A percentile compares a stretch with the other conserved stretches of the same genome.
Evolutionary conservation across 2,797 vertebrate genomes (phyloP).

Genomic region (Steatocranus sp.): DNA sequence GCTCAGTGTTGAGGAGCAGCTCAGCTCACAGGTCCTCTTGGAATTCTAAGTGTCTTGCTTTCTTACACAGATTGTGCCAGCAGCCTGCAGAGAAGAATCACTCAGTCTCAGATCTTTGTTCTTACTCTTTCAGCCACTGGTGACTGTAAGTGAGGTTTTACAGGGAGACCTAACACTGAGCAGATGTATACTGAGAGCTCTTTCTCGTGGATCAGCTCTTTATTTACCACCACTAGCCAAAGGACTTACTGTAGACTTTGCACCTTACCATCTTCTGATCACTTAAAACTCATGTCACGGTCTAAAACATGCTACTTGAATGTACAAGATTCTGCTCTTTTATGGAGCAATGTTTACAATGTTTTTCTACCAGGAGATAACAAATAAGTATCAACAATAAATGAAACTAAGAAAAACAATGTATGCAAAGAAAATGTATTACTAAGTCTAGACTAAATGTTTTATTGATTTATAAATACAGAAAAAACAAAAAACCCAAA

Average conservation of each 20-base stretch:
- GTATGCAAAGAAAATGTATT: background rate
- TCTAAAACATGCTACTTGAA: background rate
- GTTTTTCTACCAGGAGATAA: background rate
- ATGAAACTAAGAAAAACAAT: background rate
- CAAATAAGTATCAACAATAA: background rate
- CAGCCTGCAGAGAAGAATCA: constrained; percentile 15
- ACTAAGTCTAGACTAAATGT: background rate
- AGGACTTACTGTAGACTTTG: constrained; percentile 3
- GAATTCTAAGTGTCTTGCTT: constrained; percentile 22
- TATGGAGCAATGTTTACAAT: background rate
- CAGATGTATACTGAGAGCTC: background rate
- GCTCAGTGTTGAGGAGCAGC: constrained; percentile 17
- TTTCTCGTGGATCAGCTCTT: constrained; percentile 20
- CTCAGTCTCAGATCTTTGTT: constrained; percentile 21
- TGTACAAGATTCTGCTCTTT: background rate
- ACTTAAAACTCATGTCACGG: background rate
- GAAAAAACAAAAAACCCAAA: accelerated
- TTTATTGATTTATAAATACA: background rate
- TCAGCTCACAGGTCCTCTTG: constrained; percentile 33
- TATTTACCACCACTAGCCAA: constrained; percentile 9
- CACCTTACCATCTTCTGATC: background rate
- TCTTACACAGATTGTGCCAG: constrained; percentile 19
- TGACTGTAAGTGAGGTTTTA: constrained; percentile 20
- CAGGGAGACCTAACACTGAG: constrained; percentile 8
- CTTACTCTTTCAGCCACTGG: constrained; percentile 5